A percentile compares a stretch with the other conserved stretches of the same genome.
Conservation (phyloP, 2,888 invertebrate species). For the Hypolimnas misippus region DNA sequence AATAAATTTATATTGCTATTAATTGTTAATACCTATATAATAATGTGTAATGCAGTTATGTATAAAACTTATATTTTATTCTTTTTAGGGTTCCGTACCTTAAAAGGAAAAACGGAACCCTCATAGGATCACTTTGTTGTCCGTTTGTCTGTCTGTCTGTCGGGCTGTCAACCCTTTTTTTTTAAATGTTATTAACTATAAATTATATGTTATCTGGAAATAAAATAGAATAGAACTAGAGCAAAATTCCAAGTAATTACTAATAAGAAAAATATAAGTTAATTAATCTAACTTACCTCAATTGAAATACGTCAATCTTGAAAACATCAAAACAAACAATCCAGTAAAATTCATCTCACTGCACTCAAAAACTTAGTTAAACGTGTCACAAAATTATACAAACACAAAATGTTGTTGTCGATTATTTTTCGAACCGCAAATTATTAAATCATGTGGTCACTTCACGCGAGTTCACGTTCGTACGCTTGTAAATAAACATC, state of each 20-base stretch:
- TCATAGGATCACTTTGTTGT: too few species aligned
- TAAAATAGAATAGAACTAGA: background rate
- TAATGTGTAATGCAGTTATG: too few species aligned
- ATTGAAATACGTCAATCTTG: background rate
- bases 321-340: background rate
- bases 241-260: background rate
- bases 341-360: background rate
- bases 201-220: too few species aligned
- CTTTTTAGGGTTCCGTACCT: too few species aligned
- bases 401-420: background rate
- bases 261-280: background rate
- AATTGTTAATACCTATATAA: too few species aligned
- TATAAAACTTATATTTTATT: too few species aligned
- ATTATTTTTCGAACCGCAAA: background rate
- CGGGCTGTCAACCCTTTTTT: too few species aligned
- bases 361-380: background rate
- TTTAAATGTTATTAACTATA: too few species aligned
- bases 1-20: too few species aligned
- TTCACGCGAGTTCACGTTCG: conserved; percentile 7
- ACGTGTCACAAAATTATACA: background rate
- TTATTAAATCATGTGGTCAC: background rate
- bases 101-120: too few species aligned
- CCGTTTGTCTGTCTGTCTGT: too few species aligned
- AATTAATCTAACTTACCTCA: background rate
- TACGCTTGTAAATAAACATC: conserved; percentile 40